Evolutionary conservation across 2,888 invertebrate species (phyloP).

Genomic region (Agonopterix subpropinquella): DNA sequence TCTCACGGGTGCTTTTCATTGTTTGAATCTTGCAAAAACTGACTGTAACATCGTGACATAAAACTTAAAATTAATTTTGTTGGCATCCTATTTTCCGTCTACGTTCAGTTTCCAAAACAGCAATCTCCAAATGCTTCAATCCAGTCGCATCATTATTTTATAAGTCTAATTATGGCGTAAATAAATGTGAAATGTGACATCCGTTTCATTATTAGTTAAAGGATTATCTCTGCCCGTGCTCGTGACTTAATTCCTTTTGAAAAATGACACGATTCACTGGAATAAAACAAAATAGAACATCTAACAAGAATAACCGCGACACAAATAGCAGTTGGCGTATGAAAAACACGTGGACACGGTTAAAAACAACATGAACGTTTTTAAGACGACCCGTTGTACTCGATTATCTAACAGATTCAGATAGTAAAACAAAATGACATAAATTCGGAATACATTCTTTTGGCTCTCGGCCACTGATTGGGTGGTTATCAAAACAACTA

Average conservation of each 20-base stretch:
- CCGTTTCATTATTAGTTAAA: conserved; percentile 28
- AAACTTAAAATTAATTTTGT: conserved; percentile 19
- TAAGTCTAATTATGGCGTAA: no score
- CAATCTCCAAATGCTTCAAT: no score
- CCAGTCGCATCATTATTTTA: no score
- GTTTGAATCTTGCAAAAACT: conserved; percentile 46
- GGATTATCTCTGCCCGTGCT: conserved; percentile 27
- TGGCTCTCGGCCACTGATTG: conserved; percentile 4
- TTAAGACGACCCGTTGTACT: conserved; percentile 31
- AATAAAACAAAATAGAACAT: conserved; percentile 27
- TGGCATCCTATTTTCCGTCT: neutral
- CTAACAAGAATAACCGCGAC: conserved; percentile 30
- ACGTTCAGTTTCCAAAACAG: neutral
- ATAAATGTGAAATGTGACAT: conserved; percentile 18
- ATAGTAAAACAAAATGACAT: conserved; percentile 23
- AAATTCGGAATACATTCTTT: conserved; percentile 13
- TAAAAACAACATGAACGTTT: conserved; percentile 29
- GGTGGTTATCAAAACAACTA: conserved; percentile 6
- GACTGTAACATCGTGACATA: conserved; percentile 20
- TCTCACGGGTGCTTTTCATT: conserved; percentile 49
- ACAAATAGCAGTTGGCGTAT: conserved; percentile 32
- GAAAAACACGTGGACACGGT: conserved; percentile 43
- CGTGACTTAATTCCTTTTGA: conserved; percentile 38
- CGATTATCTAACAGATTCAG: conserved; percentile 37
- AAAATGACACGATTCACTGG: conserved; percentile 34